These are phyloP conservation scores for Caradrina kadenii DNA, from an alignment of 2,888 invertebrate species.

Conservation along the genomic window DNA sequence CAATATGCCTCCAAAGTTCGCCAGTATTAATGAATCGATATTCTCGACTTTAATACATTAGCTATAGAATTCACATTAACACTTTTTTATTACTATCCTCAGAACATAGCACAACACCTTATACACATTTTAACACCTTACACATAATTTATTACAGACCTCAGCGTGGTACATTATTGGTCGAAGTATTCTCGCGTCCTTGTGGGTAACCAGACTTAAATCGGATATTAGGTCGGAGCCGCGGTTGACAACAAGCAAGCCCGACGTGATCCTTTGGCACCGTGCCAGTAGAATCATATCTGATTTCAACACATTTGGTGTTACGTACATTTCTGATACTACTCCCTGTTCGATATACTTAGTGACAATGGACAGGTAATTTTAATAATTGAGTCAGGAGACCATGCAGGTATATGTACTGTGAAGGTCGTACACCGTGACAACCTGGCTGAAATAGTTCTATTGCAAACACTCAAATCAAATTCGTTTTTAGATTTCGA, in stretches of 20 bases:
- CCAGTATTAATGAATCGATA: too few relatives aligned
- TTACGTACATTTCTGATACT: slow-evolving; percentile 25
- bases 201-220: slow-evolving; percentile 62
- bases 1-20: too few relatives aligned
- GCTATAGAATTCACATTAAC: too few relatives aligned
- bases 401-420: not conserved
- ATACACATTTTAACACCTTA: not conserved
- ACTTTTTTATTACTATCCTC: not conserved
- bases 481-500: too few relatives aligned
- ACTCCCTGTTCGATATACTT: slow-evolving; percentile 4
- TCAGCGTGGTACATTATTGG: slow-evolving; percentile 27
- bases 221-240: slow-evolving; percentile 67
- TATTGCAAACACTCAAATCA: too few relatives aligned
- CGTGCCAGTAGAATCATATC: slow-evolving; percentile 56
- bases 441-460: too few relatives aligned
- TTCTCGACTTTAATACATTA: too few relatives aligned
- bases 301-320: slow-evolving; percentile 47
- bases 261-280: slow-evolving; percentile 64
- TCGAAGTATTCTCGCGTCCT: slow-evolving; percentile 27
- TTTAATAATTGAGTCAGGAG: slow-evolving; percentile 15
- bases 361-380: slow-evolving; percentile 1
- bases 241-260: slow-evolving; percentile 60
- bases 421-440: too few relatives aligned
- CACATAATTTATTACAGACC: not conserved
- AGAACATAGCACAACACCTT: too few relatives aligned